Base-by-base conservation (phyloP, 2,888 invertebrate species). In the Griposia aprilina region DNA sequence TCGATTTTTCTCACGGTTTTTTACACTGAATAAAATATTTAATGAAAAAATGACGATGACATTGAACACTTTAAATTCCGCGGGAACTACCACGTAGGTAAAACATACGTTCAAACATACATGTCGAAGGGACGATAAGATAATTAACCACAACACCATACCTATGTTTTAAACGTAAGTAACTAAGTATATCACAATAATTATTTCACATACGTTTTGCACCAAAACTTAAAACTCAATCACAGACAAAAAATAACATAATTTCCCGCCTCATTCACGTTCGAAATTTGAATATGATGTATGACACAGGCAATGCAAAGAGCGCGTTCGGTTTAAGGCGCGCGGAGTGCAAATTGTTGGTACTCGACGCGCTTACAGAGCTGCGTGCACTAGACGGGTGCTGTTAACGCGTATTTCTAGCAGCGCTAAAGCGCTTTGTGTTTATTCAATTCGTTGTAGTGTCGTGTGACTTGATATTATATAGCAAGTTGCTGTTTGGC, bases 401-500 rank as follows among this genome's bases (percentile, higher is more conserved):
- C 45, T 57, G 17, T 11, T 10, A 4, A 50, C 3, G 17, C 13
- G 8, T 13, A 26, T n/a, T 26, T n/a, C 57, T 45, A 45, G 6
- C 20, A 84, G 79, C 80, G 62, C 48, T 76, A 20, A 70, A 84
- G 82, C 88, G 86, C 77, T 87, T 68, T 48, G 79, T 11, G 17
- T 15, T 30, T 0, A 7, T 52, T 59, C 17, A 8, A 13, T 62
- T 55, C 57, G 62, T 52, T 71, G 84, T 90, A 76, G 92, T 90
- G 92, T 85, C 91, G 91, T 91, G 91, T 90, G 91, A 85, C 82
- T 79, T 57, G 57, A 0, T 50, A n/a, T n/a, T n/a, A n/a, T n/a
- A 23, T 36, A n/a, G 63, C 69, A 57, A 52, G 48, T 20, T 50
- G 41, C 41, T 73, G 69, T 74, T 68, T 60, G 60, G 30, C n/a